Evolutionary conservation across 1,140 invertebrate genomes (phyloP), one percentile per base, ranked within the genome.

Genomic region (Brachionus asplanchnoidis): DNA sequence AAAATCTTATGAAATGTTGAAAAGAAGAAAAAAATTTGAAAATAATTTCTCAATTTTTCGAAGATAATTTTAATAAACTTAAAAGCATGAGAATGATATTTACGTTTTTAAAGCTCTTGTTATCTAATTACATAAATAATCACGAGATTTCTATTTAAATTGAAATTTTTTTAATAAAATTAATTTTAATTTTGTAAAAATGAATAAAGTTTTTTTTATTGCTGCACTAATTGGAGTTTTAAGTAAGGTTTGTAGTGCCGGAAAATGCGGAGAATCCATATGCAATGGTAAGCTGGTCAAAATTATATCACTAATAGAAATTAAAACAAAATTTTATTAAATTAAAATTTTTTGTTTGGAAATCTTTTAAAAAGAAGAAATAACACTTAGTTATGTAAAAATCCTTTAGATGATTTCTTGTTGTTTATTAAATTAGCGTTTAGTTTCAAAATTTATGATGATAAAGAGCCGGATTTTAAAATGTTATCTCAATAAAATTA

Each of bases 61-160:
- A 23, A 40, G 66, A 32, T n/a, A 68, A 68, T 68, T 68, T 68
- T 68, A 32, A 68, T 68, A 32, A 32, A 32, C 3, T 40, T n/a
- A 32, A 68, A 68, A 68, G 28, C 66, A 68, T 32, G 66, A 68
- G 66, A 32, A n/a, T 68, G 66, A 68, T 68, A 68, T 68, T 68
- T 60, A 60, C 53, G 53, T 60, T 60, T 53, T 60, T 68, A 68
- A 68, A 68, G 66, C 32, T 68, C 32, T 68, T 68, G 26, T 68
- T 68, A 32, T 68, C 66, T 68, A 32, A 32, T 26, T 14, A 68
- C 32, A 68, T 12, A 68, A 68, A 68, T 20, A 68, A 40, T 68
- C 66, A 68, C n/a, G 66, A 68, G 32, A 68, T 14, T 68, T 68
- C 32, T 32, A 32, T 68, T 68, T 32, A 68, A 68, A 32, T 28